Percentiles rank a stretch among this genome's conserved stretches.
Conservation (phyloP, 2,797 vertebrate genomes). For the Coregonus sp. region DNA sequence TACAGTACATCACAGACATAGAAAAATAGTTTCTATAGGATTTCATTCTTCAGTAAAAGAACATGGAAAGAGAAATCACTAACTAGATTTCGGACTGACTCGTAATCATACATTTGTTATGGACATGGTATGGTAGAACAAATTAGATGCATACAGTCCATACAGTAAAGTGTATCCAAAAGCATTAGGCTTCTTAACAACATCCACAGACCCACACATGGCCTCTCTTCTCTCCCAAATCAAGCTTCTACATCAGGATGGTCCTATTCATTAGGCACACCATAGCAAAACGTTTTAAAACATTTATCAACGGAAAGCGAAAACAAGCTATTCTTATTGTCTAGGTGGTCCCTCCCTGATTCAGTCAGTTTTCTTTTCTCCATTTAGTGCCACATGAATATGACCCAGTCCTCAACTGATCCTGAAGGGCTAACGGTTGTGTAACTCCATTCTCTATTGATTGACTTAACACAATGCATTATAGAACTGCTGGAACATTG, state of each 20-base stretch:
- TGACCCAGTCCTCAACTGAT: neutral
- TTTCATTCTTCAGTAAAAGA: constrained; percentile 4
- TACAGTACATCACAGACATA: constrained; percentile 8
- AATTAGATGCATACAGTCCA: neutral
- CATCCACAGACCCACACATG: neutral
- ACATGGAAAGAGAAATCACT: neutral
- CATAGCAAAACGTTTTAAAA: neutral
- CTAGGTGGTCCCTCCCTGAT: neutral
- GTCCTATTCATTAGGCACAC: neutral
- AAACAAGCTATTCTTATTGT: neutral
- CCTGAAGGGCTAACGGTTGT: neutral
- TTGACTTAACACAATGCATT: constrained; percentile 9
- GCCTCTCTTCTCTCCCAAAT: neutral
- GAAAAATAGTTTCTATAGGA: constrained; percentile 26
- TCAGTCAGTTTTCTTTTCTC: neutral
- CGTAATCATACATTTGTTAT: neutral
- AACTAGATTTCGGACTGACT: neutral
- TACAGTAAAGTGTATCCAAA: neutral
- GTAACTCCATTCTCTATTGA: constrained; percentile 16
- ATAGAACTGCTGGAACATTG: neutral
- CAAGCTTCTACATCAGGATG: neutral
- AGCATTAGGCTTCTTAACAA: neutral
- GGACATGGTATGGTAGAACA: neutral
- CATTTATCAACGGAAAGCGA: neutral
- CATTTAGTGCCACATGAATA: neutral